Base-by-base conservation (phyloP, 2,113 vertebrate genomes). In the Cynoglossus semilaevis region DNA sequence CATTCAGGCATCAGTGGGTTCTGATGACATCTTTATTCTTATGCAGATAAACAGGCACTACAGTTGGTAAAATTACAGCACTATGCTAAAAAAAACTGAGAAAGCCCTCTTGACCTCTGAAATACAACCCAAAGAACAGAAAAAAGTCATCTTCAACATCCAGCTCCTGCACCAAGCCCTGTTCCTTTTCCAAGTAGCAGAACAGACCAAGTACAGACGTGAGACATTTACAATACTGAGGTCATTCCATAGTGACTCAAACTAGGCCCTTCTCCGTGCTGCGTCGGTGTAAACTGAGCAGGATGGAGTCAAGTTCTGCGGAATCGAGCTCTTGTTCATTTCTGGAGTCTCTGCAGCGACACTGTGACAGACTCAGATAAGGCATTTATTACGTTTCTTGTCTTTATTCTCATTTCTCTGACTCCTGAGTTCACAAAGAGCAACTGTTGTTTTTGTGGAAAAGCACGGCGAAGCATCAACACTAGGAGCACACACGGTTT, bases 11-110 rank as follows among this genome's bases (percentile, higher is more conserved):
- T 47, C 42, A n/a, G 15, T 48, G 37, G 53, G 73, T 80, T 76
- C 62, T 14, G 48, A 80, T 59, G 71, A 79, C 61, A 62, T 83
- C 15, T 87, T 87, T 79, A 82, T 87, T 85, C 72, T 46, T 59
- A 59, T 58, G 77, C 67, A 78, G 68, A 74, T 78, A 42, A 70
- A 84, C 80, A 85, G 82, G 83, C 80, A 86, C 82, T 82, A 83
- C 76, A 83, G 70, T 85, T 77, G 22, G 58, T 60, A 52, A 75
- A 76, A 67, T 59, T 53, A 86, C 77, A 84, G 63, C 73, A 66
- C 77, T 75, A 79, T 53, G 54, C 77, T 70, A 77, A 72, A 71
- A 52, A 54, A 17, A 51, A 12, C 5, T 58, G 37, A 74, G 35
- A 17, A 65, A 77, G 59, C 63, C 69, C 72, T 77, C 3, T 5